Evolutionary conservation across 2,797 vertebrate genomes (phyloP), one percentile per base, ranked within the genome.

Genomic region (Onychomys torridus): DNA sequence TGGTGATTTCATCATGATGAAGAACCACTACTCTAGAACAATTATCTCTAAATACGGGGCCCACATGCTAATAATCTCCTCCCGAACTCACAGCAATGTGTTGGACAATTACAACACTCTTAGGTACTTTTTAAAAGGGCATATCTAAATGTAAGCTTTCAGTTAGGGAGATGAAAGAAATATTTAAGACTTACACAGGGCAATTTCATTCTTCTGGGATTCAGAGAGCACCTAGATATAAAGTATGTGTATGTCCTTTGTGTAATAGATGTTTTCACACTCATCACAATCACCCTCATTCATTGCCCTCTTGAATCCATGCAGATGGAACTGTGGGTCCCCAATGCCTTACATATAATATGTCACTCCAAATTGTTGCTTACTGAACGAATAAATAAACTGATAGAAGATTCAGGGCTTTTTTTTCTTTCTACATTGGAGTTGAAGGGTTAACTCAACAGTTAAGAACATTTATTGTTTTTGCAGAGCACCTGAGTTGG

Each of bases 81-180:
- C 75, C 13, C 12, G 25, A 61, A 52, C 10, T 90, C 63, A 40
- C 23, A 77, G 63, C 61, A 79, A 79, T 71, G 25, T 88, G 6
- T 59, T 95, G 34, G 87, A 67, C 55, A 82, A 61, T 61, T 93
- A 73, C 21, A 92, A 4, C 49, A 77, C 57, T 90, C 49, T 93
- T 83, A 55, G 46, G 37, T 34, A 93, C 25, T 91, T n/a, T 79
- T 79, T 63, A 32, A 21, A 7, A 69, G 79, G 73, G 65, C 55
- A 52, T 34, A 82, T 93, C n/a, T 81, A 63, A 83, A 37, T 6
- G 78, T 94, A 93, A 91, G n/a, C 8, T 46, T 94, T 95, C 29
- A 89, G 29, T 67, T 73, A 86, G 69, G 37, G 43, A 55, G 27
- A 57, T 23, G 69, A 88, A 87, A 94, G 16, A 93, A 92, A 63